Evolutionary conservation across 2,113 vertebrate species (phyloP), one percentile per base, ranked within the genome.

Genomic region (Osmerus eperlanus): DNA sequence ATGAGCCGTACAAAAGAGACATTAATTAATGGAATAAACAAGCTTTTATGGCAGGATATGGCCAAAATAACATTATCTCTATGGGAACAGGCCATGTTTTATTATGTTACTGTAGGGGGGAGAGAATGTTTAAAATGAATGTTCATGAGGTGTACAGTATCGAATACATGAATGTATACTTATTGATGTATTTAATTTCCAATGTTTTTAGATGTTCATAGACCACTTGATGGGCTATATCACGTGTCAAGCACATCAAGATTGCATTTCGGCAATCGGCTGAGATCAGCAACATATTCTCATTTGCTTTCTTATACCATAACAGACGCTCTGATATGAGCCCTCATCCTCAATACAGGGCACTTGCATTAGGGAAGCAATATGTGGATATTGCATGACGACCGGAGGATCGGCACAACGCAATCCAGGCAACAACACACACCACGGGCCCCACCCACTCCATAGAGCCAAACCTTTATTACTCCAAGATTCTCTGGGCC

Each of bases 1-100:
- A 73, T 67, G 41, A 67, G 71, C 69, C 61, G 68, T 78, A 74
- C 75, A 73, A 70, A 83, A 70, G 68, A 62, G 78, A 79, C 74
- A 66, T 67, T 85, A 82, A 88, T 87, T 84, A 89, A 84, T 28
- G 72, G 76, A 84, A 87, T 78, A 88, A 86, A 85, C 82, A 84
- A 74, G 67, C 68, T 81, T 82, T 82, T 76, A 84, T 77, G 51
- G 74, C 70, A 67, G 69, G 70, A 83, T 78, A 67, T 32, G 75
- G 64, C 74, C 76, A 84, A 81, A 81, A 87, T 80, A 81, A 73
- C 29, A 76, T 81, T 80, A 79, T 87, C 80, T 84, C 75, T 54
- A 25, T 13, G 32, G 63, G 55, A 82, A 70, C 70, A 83, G 65
- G 68, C 72, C 41, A 64, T 76, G 56, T 74, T 76, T 68, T 69